Evolutionary conservation across 2,888 invertebrate genomes (phyloP).

Genomic region (Subacronicta megacephala): DNA sequence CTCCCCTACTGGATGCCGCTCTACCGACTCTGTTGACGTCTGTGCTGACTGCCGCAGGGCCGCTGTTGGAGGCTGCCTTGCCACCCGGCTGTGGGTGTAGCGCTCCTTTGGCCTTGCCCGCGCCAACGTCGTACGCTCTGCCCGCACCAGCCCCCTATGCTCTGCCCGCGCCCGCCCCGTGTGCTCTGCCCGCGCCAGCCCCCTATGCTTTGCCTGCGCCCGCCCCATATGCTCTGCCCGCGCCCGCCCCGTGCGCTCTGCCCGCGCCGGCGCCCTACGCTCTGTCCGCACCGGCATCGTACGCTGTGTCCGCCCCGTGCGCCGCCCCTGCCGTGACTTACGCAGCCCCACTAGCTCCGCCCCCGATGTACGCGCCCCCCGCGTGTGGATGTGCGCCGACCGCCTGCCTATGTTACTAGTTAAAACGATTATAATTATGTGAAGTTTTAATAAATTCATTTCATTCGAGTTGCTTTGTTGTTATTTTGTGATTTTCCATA

Average conservation of each 20-base stretch:
- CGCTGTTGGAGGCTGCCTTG: constrained; percentile 63
- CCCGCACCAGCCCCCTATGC: constrained; percentile 4
- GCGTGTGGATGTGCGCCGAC: constrained; percentile 29
- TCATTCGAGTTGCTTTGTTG: background rate
- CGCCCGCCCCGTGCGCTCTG: background rate
- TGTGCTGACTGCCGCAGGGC: constrained; percentile 66
- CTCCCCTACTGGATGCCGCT: constrained; percentile 66
- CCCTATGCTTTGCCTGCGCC: constrained; percentile 5
- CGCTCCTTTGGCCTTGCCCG: constrained; percentile 15
- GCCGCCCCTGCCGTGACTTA: constrained; percentile 16
- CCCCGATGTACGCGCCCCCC: constrained; percentile 43
- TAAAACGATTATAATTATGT: background rate
- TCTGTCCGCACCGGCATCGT: constrained; percentile 27
- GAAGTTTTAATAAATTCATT: constrained; percentile 20
- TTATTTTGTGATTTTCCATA: background rate
- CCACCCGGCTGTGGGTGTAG: constrained; percentile 39
- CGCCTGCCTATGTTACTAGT: constrained; percentile 20
- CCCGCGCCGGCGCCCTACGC: constrained; percentile 13
- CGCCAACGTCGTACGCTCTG: constrained; percentile 7
- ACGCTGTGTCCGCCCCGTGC: constrained; percentile 32
- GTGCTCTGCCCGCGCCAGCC: constrained; percentile 13
- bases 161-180: constrained; percentile 9
- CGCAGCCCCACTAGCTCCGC: constrained; percentile 27
- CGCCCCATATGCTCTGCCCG: constrained; percentile 7
- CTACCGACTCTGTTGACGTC: constrained; percentile 69